Percentiles rank a stretch among this genome's conserved stretches.
phyloP scores from a whole-genome alignment of 2,888 invertebrate genomes.

The Baronia brevicornis region DNA sequence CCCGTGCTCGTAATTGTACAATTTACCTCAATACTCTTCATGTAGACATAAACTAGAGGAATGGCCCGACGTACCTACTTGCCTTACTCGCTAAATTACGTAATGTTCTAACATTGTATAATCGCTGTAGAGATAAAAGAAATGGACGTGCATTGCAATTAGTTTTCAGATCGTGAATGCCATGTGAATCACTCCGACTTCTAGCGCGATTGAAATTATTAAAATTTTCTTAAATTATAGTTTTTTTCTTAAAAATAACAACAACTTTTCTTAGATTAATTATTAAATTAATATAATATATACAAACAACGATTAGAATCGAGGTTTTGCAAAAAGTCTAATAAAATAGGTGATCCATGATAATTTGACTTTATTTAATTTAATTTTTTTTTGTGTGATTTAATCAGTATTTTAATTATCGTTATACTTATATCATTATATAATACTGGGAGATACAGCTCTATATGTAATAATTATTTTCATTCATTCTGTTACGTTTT shows the following conservation, averaged over 20 bases:
- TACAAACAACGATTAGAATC: slow-evolving; percentile 7
- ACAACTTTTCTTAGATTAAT: too few relatives aligned
- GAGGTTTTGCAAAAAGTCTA: slow-evolving; percentile 7
- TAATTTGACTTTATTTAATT: slow-evolving; percentile 3
- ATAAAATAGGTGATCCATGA: slow-evolving; percentile 8
- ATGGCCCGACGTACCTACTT: slow-evolving; percentile 58
- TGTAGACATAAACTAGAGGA: slow-evolving; percentile 62
- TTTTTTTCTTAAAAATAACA: too few relatives aligned
- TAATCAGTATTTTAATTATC: too few relatives aligned
- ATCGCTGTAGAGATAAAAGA: slow-evolving; percentile 42
- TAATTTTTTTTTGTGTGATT: background rate
- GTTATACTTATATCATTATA: too few relatives aligned
- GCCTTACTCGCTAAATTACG: slow-evolving; percentile 65
- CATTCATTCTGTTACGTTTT: too few relatives aligned
- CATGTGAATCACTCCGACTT: too few relatives aligned
- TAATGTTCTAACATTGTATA: slow-evolving; percentile 56
- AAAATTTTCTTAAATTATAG: slow-evolving; percentile 9
- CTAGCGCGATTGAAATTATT: too few relatives aligned
- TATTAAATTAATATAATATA: too few relatives aligned
- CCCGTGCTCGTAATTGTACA: slow-evolving; percentile 71
- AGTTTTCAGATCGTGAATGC: too few relatives aligned
- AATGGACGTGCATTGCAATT: slow-evolving; percentile 23
- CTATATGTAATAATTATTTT: too few relatives aligned
- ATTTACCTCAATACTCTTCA: slow-evolving; percentile 68
- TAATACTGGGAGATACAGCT: too few relatives aligned